Evolutionary conservation across 2,797 vertebrate species (phyloP), one percentile per base, ranked within the genome.

Genomic region (Galago senegalensis): DNA sequence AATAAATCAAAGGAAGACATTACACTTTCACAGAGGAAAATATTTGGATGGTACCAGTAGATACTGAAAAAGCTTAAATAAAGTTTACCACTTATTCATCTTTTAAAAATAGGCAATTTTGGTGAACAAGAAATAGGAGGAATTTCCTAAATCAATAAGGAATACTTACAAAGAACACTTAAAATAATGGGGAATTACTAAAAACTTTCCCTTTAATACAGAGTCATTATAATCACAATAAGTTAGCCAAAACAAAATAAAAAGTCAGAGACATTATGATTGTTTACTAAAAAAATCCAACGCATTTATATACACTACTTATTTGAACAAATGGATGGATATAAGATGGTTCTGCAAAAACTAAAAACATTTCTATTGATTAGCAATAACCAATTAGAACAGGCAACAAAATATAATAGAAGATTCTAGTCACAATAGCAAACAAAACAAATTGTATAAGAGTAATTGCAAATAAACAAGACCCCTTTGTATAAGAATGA

Each of bases 381-480:
- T 83, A 84, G 40, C 40, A 94, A 46, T 65, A 95, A 25, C 43
- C 34, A 94, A 34, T 89, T 49, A 70, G 20, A 65, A 86, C 49
- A 67, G 16, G 10, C 13, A 86, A 82, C 77, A 77, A 94, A 92
- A 75, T 73, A 58, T 23, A 96, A 92, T 73, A 58, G 29, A 96
- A 92, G 25, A 61, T 80, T 61, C 14, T 10, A 53, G 34, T 58
- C 34, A 83, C 25, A 85, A 67, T 34, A 94, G 34, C 5, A 81
- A 77, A 89, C 18, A 69, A 82, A 84, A 82, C 34, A 87, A 76
- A 56, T 85, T 37, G 46, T 73, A 56, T 61, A 34, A 80, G 60
- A 85, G 49, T 34, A 89, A 56, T n/a, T 91, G 23, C 61, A 80
- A 85, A 63, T 60, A 82, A 94, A 89, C 81, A 56, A 70, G 58